Conservation (phyloP, 2,888 invertebrate species). For the Arctia plantaginis region DNA sequence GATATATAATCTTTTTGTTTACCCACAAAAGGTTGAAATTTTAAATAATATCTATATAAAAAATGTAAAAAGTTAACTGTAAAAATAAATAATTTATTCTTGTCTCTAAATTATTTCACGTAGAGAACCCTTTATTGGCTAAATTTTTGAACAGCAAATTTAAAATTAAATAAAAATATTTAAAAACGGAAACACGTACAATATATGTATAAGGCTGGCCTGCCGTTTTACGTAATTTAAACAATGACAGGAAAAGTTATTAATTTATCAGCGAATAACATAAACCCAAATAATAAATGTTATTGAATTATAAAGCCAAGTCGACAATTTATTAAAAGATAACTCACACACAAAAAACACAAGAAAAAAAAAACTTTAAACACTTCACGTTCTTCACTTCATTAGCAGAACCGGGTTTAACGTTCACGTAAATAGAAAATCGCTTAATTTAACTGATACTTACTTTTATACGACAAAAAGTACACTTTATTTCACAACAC, state of each 20-base stretch:
- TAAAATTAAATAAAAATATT: no score
- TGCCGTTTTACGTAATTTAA: no score
- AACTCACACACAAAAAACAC: background rate
- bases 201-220: no score
- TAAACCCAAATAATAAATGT: no score
- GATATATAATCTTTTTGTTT: conserved; percentile 5
- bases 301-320: background rate
- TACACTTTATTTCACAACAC: background rate
- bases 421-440: background rate
- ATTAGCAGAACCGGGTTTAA: background rate
- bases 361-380: background rate
- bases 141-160: background rate
- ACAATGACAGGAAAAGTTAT: no score
- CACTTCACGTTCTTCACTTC: background rate
- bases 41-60: background rate
- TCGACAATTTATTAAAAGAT: background rate
- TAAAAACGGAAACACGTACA: no score
- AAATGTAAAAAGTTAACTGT: background rate
- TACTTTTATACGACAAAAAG: background rate
- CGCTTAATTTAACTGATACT: background rate
- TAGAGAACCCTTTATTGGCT: background rate
- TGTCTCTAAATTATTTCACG: background rate
- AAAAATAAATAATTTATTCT: background rate
- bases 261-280: no score
- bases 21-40: background rate